Evolutionary conservation across 2,113 vertebrate genomes (phyloP).

Genomic region (Capreolus pygargus): DNA sequence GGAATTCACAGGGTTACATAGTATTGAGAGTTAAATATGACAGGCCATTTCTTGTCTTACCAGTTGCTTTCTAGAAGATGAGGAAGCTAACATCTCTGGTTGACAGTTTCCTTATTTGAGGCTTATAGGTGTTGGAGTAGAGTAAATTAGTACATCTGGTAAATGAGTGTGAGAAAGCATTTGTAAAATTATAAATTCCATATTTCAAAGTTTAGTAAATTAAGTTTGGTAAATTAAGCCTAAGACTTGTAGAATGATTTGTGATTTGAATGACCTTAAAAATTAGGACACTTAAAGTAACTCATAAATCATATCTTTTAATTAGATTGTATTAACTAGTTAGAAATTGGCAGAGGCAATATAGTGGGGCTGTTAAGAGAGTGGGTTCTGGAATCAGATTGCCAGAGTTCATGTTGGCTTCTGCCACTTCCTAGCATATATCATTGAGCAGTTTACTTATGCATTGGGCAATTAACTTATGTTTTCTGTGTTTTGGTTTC

Average conservation of each 20-base stretch:
- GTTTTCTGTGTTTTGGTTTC: background rate
- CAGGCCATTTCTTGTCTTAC: background rate
- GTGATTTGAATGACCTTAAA: conserved; percentile 34
- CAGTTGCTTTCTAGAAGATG: background rate
- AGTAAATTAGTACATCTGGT: background rate
- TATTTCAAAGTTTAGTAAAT: conserved; percentile 4
- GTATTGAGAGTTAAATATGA: background rate
- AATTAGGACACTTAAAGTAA: conserved; percentile 29
- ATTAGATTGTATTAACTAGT: background rate
- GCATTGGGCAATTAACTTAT: background rate
- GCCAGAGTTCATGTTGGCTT: background rate
- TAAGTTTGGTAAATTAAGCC: background rate
- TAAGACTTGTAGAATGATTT: background rate
- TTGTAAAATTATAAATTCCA: background rate
- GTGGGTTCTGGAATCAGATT: background rate
- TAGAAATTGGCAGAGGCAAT: background rate
- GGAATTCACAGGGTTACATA: background rate
- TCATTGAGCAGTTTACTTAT: background rate
- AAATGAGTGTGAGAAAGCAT: background rate
- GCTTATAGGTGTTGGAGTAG: background rate
- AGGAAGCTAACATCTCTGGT: background rate
- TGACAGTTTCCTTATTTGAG: conserved; percentile 15
- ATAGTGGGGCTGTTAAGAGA: background rate
- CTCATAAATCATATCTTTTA: background rate
- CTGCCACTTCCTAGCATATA: background rate